Conservation (phyloP, 1,140 invertebrate species). For the Brachionus asplanchnoidis region DNA sequence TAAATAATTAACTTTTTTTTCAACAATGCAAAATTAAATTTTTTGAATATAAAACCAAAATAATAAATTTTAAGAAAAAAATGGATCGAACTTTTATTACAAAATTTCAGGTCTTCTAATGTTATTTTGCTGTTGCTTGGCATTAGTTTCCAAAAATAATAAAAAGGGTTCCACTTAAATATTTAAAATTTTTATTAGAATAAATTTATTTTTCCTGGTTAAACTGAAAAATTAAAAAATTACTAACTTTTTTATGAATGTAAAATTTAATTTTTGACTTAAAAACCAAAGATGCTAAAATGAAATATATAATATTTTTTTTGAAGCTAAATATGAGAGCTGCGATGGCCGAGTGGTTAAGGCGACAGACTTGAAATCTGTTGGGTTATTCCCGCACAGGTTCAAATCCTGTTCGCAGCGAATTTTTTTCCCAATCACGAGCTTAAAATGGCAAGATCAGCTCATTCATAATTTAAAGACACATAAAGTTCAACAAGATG, state of each 20-base stretch:
- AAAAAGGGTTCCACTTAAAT: not conserved
- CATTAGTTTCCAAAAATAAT: not conserved
- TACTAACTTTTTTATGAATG: not conserved
- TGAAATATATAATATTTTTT: not conserved
- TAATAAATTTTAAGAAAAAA: not conserved
- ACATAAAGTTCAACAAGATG: slow-evolving; percentile 20
- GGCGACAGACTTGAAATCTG: slow-evolving; percentile 37
- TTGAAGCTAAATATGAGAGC: not conserved
- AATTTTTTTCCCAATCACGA: not conserved
- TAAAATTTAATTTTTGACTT: not conserved
- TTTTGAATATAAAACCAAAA: not conserved
- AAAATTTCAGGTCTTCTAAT: not conserved
- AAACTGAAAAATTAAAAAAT: not conserved
- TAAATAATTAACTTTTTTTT: no score
- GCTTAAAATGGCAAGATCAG: not conserved
- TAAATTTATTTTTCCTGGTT: not conserved
- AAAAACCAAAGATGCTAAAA: not conserved
- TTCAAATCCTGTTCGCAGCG: slow-evolving; percentile 40
- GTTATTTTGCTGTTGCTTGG: not conserved
- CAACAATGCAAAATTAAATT: no score
- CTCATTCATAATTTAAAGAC: not conserved
- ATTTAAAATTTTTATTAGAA: not conserved
- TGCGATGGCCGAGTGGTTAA: slow-evolving; percentile 40
- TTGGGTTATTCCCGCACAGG: slow-evolving; percentile 33
- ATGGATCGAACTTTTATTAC: not conserved